Percentiles rank a stretch among this genome's conserved stretches.
These are phyloP conservation scores for Drosophila paramelanica DNA, from an alignment of 2,888 invertebrate species.

Conservation along the genomic window DNA sequence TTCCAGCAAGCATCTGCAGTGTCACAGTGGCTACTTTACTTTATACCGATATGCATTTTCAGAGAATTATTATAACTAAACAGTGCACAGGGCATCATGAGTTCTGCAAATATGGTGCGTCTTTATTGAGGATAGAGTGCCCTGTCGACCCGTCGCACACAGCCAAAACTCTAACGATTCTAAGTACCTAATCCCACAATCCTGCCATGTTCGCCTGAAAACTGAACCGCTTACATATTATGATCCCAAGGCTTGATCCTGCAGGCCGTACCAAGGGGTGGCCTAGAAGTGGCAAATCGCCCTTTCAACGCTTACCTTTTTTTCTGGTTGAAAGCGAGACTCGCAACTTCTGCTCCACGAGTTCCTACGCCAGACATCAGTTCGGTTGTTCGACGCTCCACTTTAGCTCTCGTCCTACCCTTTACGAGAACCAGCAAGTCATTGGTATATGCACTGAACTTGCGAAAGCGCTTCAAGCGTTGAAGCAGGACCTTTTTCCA, in stretches of 20 bases:
- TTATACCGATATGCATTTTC: too few species aligned
- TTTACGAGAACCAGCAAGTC: not conserved
- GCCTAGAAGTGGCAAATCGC: too few species aligned
- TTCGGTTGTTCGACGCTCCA: not conserved
- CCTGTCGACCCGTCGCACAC: constrained; percentile 21
- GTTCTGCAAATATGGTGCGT: constrained; percentile 7
- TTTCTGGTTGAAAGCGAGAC: too few species aligned
- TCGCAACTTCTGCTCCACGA: not conserved
- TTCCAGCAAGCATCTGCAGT: too few species aligned
- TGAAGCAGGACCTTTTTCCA: not conserved
- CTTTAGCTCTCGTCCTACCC: not conserved
- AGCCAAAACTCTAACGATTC: constrained; percentile 20
- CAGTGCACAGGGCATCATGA: not conserved
- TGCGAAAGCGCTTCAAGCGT: constrained; percentile 2
- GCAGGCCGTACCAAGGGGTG: too few species aligned
- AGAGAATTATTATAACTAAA: not conserved
- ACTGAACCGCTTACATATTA: constrained; percentile 9
- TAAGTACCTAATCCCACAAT: constrained; percentile 13
- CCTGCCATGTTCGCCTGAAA: constrained; percentile 10
- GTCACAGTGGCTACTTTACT: too few species aligned
- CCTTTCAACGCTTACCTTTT: too few species aligned
- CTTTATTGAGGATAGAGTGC: constrained; percentile 11
- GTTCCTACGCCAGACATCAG: not conserved
- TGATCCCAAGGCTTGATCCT: constrained; percentile 2
- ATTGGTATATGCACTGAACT: constrained; percentile 23